Conservation (phyloP, 1,140 invertebrate genomes). For the Gryllus bimaculatus region DNA sequence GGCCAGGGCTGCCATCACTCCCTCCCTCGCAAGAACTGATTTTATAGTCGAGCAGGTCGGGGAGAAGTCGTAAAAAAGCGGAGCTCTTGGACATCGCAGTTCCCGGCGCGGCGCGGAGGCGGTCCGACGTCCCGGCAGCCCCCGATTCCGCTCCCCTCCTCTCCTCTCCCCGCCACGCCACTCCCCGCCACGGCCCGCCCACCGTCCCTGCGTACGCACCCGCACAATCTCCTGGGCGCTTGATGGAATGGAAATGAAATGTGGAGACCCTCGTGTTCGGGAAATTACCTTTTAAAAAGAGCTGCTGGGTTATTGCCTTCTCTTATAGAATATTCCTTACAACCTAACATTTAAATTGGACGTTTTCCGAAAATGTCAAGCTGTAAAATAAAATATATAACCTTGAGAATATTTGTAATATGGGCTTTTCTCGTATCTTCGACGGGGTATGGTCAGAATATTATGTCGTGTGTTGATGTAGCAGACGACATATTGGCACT, state of each 20-base stretch:
- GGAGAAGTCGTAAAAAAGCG: neutral
- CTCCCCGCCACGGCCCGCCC: neutral
- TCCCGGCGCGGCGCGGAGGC: neutral
- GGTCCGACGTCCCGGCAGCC: neutral
- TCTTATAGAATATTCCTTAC: constrained; percentile 5
- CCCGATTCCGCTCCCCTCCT: neutral
- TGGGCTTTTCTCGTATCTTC: neutral
- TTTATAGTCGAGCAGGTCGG: neutral
- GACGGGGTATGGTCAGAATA: neutral
- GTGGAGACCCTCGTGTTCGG: neutral
- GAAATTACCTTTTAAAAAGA: constrained; percentile 6
- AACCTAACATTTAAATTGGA: constrained; percentile 1
- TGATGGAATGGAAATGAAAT: constrained; percentile 5
- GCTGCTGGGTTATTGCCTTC: neutral
- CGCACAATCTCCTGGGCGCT: neutral
- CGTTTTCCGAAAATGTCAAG: neutral
- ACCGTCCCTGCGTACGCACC: neutral
- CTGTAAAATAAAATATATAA: neutral
- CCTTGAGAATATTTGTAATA: neutral
- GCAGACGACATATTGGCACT: neutral
- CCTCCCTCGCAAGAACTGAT: neutral
- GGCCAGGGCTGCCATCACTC: neutral
- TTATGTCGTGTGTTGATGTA: neutral
- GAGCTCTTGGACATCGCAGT: too few relatives aligned
- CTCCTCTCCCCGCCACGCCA: too few relatives aligned